Evolutionary conservation across 2,888 invertebrate species (phyloP).

Genomic region (Hyles lineata): DNA sequence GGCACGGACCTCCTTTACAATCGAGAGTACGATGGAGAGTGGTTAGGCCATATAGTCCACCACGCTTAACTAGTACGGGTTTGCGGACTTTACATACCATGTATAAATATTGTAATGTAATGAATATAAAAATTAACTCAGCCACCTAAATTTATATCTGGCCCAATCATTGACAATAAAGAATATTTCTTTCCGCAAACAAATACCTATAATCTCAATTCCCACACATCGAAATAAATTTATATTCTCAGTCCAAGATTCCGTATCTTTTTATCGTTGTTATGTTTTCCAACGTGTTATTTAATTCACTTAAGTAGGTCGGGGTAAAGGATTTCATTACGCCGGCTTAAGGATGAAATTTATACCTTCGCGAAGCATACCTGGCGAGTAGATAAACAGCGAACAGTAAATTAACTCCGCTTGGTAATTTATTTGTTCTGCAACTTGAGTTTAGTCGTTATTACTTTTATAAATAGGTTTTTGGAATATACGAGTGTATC

Average conservation of each 20-base stretch:
- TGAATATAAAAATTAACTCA: no score
- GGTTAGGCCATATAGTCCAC: no score
- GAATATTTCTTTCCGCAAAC: background rate
- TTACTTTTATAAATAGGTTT: conserved; percentile 1
- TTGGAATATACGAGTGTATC: background rate
- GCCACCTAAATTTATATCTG: background rate
- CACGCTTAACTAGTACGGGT: no score
- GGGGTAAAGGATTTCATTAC: conserved; percentile 39
- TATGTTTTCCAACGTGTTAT: conserved; percentile 18
- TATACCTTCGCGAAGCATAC: conserved; percentile 35
- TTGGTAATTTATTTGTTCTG: conserved; percentile 12
- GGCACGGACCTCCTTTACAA: no score
- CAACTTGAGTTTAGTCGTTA: background rate
- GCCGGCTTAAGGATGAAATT: conserved; percentile 43
- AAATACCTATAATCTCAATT: background rate
- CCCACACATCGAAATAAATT: background rate
- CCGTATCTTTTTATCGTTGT: background rate
- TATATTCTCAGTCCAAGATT: background rate
- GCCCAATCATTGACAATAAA: background rate
- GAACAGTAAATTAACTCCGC: conserved; percentile 23
- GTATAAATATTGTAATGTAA: no score
- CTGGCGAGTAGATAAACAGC: conserved; percentile 23
- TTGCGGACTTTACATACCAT: no score
- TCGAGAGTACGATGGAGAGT: no score
- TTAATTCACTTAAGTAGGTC: conserved; percentile 28